Conservation (phyloP, 1,140 invertebrate genomes). For the Lerema accius region DNA sequence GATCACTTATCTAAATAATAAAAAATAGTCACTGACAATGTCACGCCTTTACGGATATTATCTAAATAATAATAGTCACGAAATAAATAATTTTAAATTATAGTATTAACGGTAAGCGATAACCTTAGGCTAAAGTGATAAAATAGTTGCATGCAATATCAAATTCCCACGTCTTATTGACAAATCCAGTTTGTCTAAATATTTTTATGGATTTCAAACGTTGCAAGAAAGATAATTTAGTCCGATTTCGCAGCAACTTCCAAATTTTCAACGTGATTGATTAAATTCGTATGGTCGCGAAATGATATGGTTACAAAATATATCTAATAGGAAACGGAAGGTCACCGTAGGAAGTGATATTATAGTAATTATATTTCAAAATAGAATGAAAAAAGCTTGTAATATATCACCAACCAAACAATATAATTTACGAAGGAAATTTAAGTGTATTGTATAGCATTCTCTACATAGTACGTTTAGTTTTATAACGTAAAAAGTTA, state of each 20-base stretch:
- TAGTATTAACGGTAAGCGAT: constrained; percentile 8
- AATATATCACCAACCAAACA: no score
- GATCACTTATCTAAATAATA: background rate
- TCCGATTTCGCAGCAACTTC: background rate
- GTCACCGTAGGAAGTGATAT: background rate
- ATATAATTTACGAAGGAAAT: no score
- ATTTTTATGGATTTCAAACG: constrained; percentile 10
- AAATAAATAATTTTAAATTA: constrained; percentile 10
- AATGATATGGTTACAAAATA: background rate
- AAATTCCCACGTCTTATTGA: constrained; percentile 15
- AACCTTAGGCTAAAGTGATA: constrained; percentile 17
- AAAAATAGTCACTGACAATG: constrained; percentile 3
- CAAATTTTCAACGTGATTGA: background rate
- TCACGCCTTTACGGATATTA: background rate
- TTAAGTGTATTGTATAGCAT: no score
- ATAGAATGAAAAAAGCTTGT: no score
- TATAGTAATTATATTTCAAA: no score
- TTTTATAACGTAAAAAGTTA: background rate
- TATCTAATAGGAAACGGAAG: constrained; percentile 2
- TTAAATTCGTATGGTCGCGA: background rate
- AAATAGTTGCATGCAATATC: constrained; percentile 16
- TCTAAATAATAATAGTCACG: background rate
- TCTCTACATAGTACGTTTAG: no score
- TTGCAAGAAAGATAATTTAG: background rate
- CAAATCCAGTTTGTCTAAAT: constrained; percentile 16